Conservation (phyloP, 2,113 vertebrate species). For the Lepisosteus oculatus region DNA sequence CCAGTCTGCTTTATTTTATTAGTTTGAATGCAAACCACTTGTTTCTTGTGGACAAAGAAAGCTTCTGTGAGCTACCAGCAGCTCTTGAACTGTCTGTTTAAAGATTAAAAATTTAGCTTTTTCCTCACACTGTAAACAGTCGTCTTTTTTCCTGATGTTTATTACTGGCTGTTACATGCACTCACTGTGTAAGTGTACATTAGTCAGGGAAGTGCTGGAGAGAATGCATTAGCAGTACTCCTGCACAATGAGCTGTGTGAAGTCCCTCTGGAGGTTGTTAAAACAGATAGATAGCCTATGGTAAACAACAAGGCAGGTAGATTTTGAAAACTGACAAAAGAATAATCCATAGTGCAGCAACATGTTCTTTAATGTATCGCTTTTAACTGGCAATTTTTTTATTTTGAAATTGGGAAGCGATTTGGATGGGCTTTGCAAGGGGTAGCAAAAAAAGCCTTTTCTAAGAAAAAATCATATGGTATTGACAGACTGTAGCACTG, state of each 20-base stretch:
- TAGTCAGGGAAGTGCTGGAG: conserved; percentile 68
- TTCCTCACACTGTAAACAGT: not conserved
- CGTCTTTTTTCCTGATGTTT: not conserved
- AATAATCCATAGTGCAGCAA: conserved; percentile 49
- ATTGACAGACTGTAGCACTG: no score
- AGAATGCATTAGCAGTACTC: conserved; percentile 68
- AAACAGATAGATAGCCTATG: conserved; percentile 74
- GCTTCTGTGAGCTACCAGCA: not conserved
- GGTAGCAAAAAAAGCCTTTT: no score
- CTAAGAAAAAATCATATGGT: no score
- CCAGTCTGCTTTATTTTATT: not conserved
- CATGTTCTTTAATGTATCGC: not conserved
- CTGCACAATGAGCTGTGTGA: conserved; percentile 74
- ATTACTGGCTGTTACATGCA: not conserved
- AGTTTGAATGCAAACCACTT: not conserved
- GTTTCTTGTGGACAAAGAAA: not conserved
- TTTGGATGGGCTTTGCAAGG: not conserved
- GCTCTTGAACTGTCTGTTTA: not conserved
- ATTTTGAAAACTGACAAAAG: conserved; percentile 72
- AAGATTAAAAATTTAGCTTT: conserved; percentile 2
- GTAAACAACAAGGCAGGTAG: conserved; percentile 76
- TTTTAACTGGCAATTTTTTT: not conserved
- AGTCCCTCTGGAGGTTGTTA: conserved; percentile 81
- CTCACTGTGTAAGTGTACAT: conserved; percentile 46
- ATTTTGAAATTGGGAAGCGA: not conserved